Conservation (phyloP, 1,140 invertebrate genomes). For the Drosophila ambigua region DNA sequence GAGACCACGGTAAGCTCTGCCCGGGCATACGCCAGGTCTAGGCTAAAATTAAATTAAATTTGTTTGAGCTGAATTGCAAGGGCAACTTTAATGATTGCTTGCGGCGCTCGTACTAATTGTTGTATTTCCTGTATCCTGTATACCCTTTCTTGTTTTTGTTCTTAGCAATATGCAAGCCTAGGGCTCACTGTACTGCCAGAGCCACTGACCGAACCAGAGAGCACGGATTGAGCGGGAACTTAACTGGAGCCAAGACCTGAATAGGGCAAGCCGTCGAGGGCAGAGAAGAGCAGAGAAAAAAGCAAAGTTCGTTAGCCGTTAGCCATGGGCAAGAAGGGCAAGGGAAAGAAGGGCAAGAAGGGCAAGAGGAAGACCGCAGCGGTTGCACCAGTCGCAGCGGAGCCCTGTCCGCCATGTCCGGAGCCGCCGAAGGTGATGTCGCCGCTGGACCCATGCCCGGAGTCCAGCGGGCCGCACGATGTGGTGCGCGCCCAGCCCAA, state of each 20-base stretch:
- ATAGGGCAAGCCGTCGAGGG: no score
- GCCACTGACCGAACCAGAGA: conserved; percentile 2
- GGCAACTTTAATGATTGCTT: no score
- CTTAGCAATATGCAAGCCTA: conserved; percentile 11
- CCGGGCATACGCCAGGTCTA: no score
- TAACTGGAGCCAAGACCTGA: not conserved
- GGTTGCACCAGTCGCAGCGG: conserved; percentile 16
- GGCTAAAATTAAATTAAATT: no score
- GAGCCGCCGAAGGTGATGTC: conserved; percentile 60
- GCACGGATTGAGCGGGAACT: not conserved
- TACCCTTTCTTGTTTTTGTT: no score
- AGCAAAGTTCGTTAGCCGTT: not conserved
- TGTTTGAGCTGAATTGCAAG: no score
- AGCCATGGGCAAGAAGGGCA: conserved; percentile 34
- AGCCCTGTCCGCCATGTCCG: conserved; percentile 57
- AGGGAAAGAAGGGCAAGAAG: conserved; percentile 40
- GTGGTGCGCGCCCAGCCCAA: conserved; percentile 70
- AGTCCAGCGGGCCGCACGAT: conserved; percentile 61
- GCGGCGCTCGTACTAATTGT: no score
- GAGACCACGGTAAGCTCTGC: no score
- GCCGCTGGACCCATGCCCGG: conserved; percentile 65
- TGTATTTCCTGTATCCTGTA: no score
- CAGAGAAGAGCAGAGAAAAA: conserved; percentile 37
- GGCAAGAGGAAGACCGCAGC: conserved; percentile 28
- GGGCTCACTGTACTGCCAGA: not conserved